Percentiles rank a stretch among this genome's conserved stretches.
phyloP scores from a whole-genome alignment of 2,113 vertebrate species.

The Hippocampus zosterae region DNA sequence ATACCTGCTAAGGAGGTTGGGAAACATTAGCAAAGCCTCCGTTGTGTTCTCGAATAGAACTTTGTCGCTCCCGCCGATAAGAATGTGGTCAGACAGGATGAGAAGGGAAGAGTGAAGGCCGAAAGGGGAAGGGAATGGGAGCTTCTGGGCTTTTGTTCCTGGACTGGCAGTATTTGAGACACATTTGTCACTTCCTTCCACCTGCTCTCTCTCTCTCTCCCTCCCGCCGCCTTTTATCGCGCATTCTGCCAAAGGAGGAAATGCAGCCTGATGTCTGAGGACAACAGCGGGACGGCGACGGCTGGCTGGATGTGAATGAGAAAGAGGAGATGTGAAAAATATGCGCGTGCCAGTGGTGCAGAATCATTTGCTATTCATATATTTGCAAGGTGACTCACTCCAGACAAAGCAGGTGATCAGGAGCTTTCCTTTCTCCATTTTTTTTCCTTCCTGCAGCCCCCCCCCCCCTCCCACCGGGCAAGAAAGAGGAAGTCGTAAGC shows the following conservation, averaged over 20 bases:
- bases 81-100: slow-evolving; percentile 59
- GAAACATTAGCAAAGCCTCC: slow-evolving; percentile 16
- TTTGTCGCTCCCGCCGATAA: slow-evolving; percentile 29
- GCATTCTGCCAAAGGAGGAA: slow-evolving; percentile 47
- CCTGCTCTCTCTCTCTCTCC: slow-evolving; percentile 64
- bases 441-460: slow-evolving; percentile 27
- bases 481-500: slow-evolving; percentile 65
- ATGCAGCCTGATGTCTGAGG: slow-evolving; percentile 56
- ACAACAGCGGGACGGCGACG: slow-evolving; percentile 39
- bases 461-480: slow-evolving; percentile 18
- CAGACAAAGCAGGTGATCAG: slow-evolving; percentile 77
- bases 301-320: slow-evolving; percentile 37
- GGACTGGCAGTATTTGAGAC: slow-evolving; percentile 14
- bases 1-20: background rate
- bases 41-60: slow-evolving; percentile 33
- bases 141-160: background rate
- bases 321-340: slow-evolving; percentile 52
- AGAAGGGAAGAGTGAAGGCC: slow-evolving; percentile 39
- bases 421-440: slow-evolving; percentile 42
- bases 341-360: slow-evolving; percentile 62
- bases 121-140: slow-evolving; percentile 18
- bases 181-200: slow-evolving; percentile 65
- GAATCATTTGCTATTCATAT: slow-evolving; percentile 80
- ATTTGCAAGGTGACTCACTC: slow-evolving; percentile 82
- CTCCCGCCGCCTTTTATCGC: slow-evolving; percentile 70